Evolutionary conservation across 23 tunicate genomes (phyloP), one percentile per base, ranked within the genome.

Genomic region (Halocynthia roretzi): DNA sequence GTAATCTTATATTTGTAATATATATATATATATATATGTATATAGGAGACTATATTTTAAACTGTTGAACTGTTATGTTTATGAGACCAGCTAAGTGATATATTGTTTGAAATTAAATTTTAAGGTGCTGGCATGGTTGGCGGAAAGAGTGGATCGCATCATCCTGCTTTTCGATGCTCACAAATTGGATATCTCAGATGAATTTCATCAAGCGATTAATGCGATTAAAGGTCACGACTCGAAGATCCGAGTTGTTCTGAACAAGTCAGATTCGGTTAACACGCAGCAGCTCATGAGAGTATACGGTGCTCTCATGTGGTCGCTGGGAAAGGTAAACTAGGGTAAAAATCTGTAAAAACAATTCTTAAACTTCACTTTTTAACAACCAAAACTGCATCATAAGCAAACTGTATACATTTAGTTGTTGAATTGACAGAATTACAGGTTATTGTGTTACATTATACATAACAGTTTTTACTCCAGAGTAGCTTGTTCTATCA

Each of bases 231-330:
- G 68, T 49, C 90, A 80, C 58, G 99, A 96, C 62, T 86, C 87
- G 8, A 96, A 96, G 78, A 96, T 96, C 54, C 88, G 99, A 48
- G 99, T 96, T 54, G 99, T 96, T 54, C 84, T 96, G 18, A 96
- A 96, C 81, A 96, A 96, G 80, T 83, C 82, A 53, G 99, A 96
- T 83, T 96, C 90, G 68, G 96, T 96, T 17, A 93, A 93, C 81
- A 96, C 99, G 7, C 99, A 96, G 77, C 99, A 96, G 67, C 79
- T 96, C 51, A 90, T 96, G 99, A 80, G 99, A 52, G 99, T 96
- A 21, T 96, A 96, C 74, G 99, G 99, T 58, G 99, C 99, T 10
- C 93, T 96, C 11, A 96, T 96, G 99, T 96, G 99, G 99, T 89
- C 96, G 0, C 86, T 96, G 2, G 99, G 99, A 62, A 96, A 96